Evolutionary conservation across 2,797 vertebrate genomes (phyloP).

Genomic region (Trachurus trachurus): DNA sequence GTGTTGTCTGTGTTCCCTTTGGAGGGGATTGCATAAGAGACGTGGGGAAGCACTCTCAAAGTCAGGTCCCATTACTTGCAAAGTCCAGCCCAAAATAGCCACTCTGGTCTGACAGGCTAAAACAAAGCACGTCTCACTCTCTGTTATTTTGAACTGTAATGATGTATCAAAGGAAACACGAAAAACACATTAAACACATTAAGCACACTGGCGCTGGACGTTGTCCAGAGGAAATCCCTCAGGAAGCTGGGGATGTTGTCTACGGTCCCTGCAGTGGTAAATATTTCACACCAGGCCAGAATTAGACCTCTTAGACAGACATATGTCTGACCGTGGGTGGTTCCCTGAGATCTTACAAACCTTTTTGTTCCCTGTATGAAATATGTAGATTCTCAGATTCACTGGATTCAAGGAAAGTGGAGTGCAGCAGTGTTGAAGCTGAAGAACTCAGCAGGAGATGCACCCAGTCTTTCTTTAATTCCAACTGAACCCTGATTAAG

Average conservation of each 20-base stretch:
- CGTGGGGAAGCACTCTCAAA: constrained; percentile 39
- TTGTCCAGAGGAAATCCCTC: constrained; percentile 25
- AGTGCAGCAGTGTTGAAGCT: constrained; percentile 32
- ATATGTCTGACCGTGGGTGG: constrained; percentile 37
- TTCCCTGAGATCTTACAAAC: constrained; percentile 33
- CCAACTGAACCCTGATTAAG: constrained; percentile 71
- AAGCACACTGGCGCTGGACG: constrained; percentile 38
- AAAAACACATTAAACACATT: constrained; percentile 73
- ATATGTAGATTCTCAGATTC: constrained; percentile 43
- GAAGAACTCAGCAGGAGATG: constrained; percentile 39
- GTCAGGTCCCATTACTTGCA: constrained; percentile 43
- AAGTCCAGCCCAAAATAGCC: constrained; percentile 58
- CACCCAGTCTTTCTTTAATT: constrained; percentile 66
- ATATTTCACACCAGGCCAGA: constrained; percentile 70
- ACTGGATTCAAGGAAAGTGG: constrained; percentile 14
- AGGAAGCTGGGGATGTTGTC: constrained; percentile 27
- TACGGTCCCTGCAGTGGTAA: constrained; percentile 34
- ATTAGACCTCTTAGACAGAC: constrained; percentile 50
- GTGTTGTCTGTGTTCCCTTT: constrained; percentile 51
- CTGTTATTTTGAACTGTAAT: constrained; percentile 32
- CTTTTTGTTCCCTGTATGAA: constrained; percentile 36
- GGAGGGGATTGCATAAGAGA: constrained; percentile 63
- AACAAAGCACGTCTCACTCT: constrained; percentile 42
- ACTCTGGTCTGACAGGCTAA: constrained; percentile 40
- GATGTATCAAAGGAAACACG: constrained; percentile 61